Evolutionary conservation across 2,113 vertebrate genomes (phyloP).

Genomic region (Melanerpes aurifrons): DNA sequence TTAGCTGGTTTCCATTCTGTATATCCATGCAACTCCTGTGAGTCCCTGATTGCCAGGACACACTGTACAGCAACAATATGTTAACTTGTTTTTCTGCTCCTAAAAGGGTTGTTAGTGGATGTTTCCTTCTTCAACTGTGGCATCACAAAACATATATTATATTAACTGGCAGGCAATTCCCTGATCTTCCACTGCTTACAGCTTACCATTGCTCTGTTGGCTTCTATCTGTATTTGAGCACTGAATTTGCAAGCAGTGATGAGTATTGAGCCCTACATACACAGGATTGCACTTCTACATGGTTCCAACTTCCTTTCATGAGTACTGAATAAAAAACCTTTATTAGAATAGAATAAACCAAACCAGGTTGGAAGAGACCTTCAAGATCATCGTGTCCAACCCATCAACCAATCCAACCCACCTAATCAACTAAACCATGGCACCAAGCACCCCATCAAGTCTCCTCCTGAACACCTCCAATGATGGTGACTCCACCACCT

Average conservation of each 20-base stretch:
- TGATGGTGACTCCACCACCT: no score
- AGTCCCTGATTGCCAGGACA: not conserved
- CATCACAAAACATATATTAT: not conserved
- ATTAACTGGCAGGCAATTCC: not conserved
- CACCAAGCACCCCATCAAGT: no score
- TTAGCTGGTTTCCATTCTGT: not conserved
- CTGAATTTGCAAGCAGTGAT: no score
- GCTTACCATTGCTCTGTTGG: not conserved
- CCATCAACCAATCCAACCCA: no score
- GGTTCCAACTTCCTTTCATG: not conserved
- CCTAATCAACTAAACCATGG: no score
- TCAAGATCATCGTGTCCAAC: no score
- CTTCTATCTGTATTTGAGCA: not conserved
- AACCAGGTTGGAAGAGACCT: no score
- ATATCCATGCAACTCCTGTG: not conserved
- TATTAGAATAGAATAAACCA: no score
- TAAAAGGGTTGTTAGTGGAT: not conserved
- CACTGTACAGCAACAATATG: not conserved
- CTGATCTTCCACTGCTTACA: not conserved
- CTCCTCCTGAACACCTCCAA: no score
- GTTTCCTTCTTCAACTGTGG: not conserved
- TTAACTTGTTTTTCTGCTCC: not conserved
- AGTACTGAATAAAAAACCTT: no score
- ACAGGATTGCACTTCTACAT: not conserved
- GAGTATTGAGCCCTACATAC: rapidly evolving